Conservation (phyloP, 2,113 vertebrate species). For the Chloropsis cyanopogon region DNA sequence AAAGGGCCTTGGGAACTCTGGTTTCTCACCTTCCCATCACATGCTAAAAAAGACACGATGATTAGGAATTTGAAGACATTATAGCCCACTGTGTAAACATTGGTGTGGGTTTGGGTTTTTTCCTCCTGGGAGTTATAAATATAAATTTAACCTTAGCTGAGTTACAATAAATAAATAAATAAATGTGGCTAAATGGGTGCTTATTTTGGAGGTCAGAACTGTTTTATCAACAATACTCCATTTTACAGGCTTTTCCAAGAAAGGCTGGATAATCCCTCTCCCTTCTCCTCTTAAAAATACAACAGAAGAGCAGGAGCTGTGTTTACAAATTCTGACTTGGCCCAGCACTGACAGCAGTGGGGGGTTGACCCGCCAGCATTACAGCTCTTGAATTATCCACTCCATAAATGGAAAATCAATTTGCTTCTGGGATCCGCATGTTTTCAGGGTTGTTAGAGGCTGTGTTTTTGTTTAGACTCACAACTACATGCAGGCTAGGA, state of each 20-base stretch:
- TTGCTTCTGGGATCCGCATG: neutral
- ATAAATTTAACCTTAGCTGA: neutral
- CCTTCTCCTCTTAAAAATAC: neutral
- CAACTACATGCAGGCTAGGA: neutral
- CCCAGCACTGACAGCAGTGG: neutral
- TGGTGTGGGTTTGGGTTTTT: neutral
- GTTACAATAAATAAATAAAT: neutral
- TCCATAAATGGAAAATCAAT: conserved; percentile 17
- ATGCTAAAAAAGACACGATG: neutral
- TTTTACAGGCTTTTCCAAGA: neutral
- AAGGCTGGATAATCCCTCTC: neutral
- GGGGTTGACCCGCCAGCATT: neutral
- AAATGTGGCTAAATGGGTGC: neutral
- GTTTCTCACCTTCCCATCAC: neutral
- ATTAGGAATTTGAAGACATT: neutral
- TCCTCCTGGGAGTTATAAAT: neutral
- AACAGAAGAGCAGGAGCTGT: neutral
- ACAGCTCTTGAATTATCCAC: neutral
- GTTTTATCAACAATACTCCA: neutral
- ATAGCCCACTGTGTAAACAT: neutral
- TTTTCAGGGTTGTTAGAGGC: neutral
- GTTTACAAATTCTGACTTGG: neutral
- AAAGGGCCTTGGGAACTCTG: neutral
- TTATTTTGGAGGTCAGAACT: neutral
- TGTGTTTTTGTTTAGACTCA: conserved; percentile 24